Evolutionary conservation across 2,888 invertebrate species (phyloP), one percentile per base, ranked within the genome.

Genomic region (Marasmarcha lunaedactyla): DNA sequence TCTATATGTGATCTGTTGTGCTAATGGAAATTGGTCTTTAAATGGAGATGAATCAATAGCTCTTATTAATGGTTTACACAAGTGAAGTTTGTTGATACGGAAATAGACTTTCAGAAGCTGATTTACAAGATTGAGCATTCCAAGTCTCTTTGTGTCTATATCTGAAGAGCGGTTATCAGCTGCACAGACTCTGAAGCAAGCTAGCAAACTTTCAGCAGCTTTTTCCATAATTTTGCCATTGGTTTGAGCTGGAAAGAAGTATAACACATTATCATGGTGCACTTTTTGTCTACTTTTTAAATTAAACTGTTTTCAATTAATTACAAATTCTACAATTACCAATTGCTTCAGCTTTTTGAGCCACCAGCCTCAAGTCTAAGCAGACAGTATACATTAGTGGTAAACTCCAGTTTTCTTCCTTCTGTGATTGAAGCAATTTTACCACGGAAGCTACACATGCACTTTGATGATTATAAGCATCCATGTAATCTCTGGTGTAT

Each of bases 381-480:
- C 96, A 95, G 10, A 94, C 88, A 0, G 89, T 87, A 59, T 94
- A 95, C 92, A 98, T 93, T 6, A 98, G 87, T 0, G 96, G 94
- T n/a, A 99, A 74, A 51, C 92, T 91, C 98, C 98, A 99, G 69
- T 98, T 98, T 57, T 96, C 96, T 51, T 98, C 98, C 52, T 94
- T 95, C 51, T 94, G 90, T 26, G 88, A 79, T 67, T 96, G 95
- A 36, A 98, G 81, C 39, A 95, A 85, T 63, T 93, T 93, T 0
- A 91, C 90, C 35, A 96, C 89, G 0, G 88, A 85, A 50, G 93
- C 91, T 0, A 93, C 91, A 51, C 93, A 87, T 4, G 86, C 74
- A 50, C 90, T 90, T 63, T 97, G 97, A 47, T 90, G 85, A 46
- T 87, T 87, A 59, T 93, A 95, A 0, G 95, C 94, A 39, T 87